Evolutionary conservation across 2,113 vertebrate genomes (phyloP).

Genomic region (Seriola rivoliana): DNA sequence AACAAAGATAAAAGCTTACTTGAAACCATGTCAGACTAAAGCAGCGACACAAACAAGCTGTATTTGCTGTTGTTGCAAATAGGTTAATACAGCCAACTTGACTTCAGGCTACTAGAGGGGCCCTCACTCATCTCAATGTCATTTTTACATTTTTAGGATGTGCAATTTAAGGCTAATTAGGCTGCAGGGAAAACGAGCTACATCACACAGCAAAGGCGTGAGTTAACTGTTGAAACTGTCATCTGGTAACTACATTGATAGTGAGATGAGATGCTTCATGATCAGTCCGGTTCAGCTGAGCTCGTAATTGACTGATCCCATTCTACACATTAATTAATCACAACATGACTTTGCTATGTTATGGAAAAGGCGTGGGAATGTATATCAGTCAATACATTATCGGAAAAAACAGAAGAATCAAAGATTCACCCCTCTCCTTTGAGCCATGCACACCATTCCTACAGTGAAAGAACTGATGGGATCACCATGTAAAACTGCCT

Average conservation of each 20-base stretch:
- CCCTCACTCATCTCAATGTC: background rate
- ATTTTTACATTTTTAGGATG: conserved; percentile 14
- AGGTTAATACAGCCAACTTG: conserved; percentile 11
- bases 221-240: conserved; percentile 12
- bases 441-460: background rate
- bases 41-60: background rate
- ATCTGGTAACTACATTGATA: conserved; percentile 3
- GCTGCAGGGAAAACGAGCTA: conserved; percentile 2
- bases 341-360: background rate
- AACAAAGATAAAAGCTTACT: background rate
- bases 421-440: background rate
- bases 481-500: background rate
- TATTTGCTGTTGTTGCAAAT: background rate
- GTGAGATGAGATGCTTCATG: conserved; percentile 4
- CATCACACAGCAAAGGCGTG: too few relatives aligned
- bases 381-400: background rate
- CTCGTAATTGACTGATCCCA: background rate
- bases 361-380: background rate
- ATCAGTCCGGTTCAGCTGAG: conserved; percentile 16
- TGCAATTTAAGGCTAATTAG: background rate
- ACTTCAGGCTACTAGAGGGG: background rate
- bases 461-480: too few relatives aligned
- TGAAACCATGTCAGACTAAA: background rate
- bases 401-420: background rate
- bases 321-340: background rate